Conservation (phyloP, 2,888 invertebrate genomes). For the Zeuzera pyrina region DNA sequence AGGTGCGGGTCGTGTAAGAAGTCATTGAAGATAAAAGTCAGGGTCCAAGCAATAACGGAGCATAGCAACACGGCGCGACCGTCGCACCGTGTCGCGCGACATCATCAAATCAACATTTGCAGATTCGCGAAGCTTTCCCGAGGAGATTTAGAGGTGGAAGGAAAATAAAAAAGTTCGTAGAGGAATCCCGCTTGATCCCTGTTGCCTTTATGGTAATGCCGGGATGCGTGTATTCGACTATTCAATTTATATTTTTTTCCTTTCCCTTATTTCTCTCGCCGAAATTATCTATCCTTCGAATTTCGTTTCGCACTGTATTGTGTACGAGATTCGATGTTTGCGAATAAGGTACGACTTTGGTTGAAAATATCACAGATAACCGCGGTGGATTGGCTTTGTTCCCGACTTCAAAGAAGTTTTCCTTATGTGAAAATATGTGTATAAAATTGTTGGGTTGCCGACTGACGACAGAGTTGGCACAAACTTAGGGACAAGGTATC, state of each 20-base stretch:
- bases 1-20: neutral
- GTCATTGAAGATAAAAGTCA: conserved; percentile 3
- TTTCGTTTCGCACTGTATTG: conserved; percentile 73
- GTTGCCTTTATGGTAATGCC: conserved; percentile 72
- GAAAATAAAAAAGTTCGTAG: conserved; percentile 73
- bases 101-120: conserved; percentile 75
- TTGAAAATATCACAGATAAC: conserved; percentile 69
- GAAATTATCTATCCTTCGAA: conserved; percentile 73
- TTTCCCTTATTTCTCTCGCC: conserved; percentile 65
- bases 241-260: conserved; percentile 72
- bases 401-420: conserved; percentile 70
- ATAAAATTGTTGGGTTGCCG: conserved; percentile 46
- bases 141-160: conserved; percentile 72
- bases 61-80: conserved; percentile 15
- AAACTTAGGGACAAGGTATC: too few species aligned
- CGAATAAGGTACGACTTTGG: conserved; percentile 66
- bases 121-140: conserved; percentile 71
- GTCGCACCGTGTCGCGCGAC: conserved; percentile 21
- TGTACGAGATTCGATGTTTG: conserved; percentile 67
- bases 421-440: conserved; percentile 52
- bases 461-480: conserved; percentile 23
- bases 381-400: conserved; percentile 68
- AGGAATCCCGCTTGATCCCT: conserved; percentile 71
- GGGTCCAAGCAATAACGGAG: conserved; percentile 8
- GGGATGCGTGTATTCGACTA: conserved; percentile 72